Evolutionary conservation across 2,113 vertebrate species (phyloP).

Genomic region (Nanorana parkeri): DNA sequence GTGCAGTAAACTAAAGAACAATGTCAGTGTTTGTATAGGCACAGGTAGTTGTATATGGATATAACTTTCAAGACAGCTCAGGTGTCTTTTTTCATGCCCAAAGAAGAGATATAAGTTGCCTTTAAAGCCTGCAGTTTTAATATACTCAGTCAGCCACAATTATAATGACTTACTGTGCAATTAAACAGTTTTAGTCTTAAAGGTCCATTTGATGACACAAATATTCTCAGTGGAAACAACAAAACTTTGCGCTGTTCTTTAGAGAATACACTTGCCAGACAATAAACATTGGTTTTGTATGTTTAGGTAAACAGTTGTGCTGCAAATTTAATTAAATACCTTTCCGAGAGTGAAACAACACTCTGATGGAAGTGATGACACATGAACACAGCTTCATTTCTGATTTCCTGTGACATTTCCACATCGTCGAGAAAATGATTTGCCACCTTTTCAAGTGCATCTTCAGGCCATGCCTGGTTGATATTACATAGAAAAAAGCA

Average conservation of each 20-base stretch:
- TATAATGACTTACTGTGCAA: no score
- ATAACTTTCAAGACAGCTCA: no score
- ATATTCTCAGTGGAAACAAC: no score
- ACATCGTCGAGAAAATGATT: constrained; percentile 68
- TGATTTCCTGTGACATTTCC: constrained; percentile 63
- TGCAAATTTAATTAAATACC: constrained; percentile 47
- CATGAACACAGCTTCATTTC: constrained; percentile 61
- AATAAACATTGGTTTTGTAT: constrained; percentile 22
- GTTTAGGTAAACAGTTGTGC: constrained; percentile 45
- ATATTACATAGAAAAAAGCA: constrained; percentile 41
- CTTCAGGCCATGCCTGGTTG: constrained; percentile 64
- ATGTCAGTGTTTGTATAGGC: no score
- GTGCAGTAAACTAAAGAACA: no score
- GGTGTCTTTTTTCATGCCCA: no score
- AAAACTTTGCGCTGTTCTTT: not conserved
- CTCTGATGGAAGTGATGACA: constrained; percentile 59
- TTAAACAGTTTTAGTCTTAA: no score
- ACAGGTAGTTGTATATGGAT: no score
- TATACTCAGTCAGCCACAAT: no score
- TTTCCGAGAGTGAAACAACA: constrained; percentile 59
- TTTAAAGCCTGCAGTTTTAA: no score
- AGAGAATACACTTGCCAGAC: not conserved
- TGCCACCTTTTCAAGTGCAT: constrained; percentile 66
- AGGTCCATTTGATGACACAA: no score
- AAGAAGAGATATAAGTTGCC: no score